phyloP scores from a whole-genome alignment of 2,797 vertebrate genomes.

The Peromyscus eremicus region DNA sequence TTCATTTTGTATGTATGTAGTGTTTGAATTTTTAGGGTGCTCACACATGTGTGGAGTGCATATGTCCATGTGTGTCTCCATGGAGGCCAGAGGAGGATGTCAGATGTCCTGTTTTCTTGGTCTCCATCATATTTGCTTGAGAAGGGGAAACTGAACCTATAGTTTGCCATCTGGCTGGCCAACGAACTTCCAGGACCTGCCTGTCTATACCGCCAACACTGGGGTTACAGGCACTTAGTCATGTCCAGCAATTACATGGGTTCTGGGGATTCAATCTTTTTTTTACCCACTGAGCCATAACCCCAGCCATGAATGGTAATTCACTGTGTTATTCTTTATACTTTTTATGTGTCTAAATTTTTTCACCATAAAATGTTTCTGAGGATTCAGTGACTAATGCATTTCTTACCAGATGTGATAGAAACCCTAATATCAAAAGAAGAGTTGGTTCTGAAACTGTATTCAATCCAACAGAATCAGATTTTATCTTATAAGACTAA shows the following conservation, averaged over 20 bases:
- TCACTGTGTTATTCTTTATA: not conserved
- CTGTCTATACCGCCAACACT: not conserved
- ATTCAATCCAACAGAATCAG: not conserved
- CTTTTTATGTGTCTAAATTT: not conserved
- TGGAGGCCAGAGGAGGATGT: too few species aligned
- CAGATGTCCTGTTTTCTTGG: not conserved
- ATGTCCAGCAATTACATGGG: not conserved
- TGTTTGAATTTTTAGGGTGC: not conserved
- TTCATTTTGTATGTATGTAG: not conserved
- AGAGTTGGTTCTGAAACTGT: constrained; percentile 41
- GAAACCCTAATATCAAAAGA: constrained; percentile 36
- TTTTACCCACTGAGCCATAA: not conserved
- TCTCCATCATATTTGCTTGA: not conserved
- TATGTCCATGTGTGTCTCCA: not conserved
- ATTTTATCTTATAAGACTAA: not conserved
- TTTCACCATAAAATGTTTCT: constrained; percentile 21
- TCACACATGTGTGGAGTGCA: not conserved
- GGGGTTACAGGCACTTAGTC: too few species aligned
- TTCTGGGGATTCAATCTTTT: not conserved
- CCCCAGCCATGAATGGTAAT: not conserved
- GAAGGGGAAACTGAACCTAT: not conserved
- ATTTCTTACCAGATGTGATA: constrained; percentile 22
- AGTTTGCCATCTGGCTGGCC: not conserved
- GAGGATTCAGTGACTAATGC: not conserved
- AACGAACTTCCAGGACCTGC: not conserved